These are phyloP conservation scores for Gadus chalcogrammus DNA, from an alignment of 2,113 vertebrate species.

Conservation along the genomic window DNA sequence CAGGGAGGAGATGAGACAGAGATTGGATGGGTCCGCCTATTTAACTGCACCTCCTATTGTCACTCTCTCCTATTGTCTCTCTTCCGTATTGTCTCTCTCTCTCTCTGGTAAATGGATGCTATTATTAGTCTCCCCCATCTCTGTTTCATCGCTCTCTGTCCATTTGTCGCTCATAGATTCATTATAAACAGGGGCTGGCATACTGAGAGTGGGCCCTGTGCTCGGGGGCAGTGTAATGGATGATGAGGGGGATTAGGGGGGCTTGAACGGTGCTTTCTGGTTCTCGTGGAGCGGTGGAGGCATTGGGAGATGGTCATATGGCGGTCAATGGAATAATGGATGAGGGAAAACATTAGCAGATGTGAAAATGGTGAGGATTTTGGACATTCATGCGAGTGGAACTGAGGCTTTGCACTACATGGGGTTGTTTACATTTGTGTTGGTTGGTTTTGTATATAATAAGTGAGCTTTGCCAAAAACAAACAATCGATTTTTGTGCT, in stretches of 20 bases:
- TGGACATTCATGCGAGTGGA: neutral
- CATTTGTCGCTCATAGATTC: constrained; percentile 41
- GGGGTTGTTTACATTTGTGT: too few relatives aligned
- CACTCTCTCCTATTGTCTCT: constrained; percentile 41
- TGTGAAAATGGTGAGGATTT: neutral
- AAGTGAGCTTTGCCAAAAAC: neutral
- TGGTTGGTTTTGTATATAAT: too few relatives aligned
- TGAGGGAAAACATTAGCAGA: too few relatives aligned
- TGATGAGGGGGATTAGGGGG: neutral
- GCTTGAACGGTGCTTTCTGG: neutral
- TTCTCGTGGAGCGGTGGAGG: neutral
- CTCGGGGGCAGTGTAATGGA: neutral
- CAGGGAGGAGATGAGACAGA: constrained; percentile 10
- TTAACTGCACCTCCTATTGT: constrained; percentile 62
- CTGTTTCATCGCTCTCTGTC: constrained; percentile 29
- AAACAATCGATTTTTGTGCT: too few relatives aligned
- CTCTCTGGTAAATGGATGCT: constrained; percentile 55
- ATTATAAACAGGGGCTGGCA: constrained; percentile 15
- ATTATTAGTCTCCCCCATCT: constrained; percentile 63
- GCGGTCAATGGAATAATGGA: neutral
- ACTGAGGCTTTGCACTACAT: neutral
- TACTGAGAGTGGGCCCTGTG: constrained; percentile 9
- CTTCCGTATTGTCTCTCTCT: constrained; percentile 34
- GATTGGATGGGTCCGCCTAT: constrained; percentile 51
- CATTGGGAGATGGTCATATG: neutral